These are phyloP conservation scores for Caenorhabditis wallacei DNA, from an alignment of 2,888 invertebrate genomes.

Conservation along the genomic window DNA sequence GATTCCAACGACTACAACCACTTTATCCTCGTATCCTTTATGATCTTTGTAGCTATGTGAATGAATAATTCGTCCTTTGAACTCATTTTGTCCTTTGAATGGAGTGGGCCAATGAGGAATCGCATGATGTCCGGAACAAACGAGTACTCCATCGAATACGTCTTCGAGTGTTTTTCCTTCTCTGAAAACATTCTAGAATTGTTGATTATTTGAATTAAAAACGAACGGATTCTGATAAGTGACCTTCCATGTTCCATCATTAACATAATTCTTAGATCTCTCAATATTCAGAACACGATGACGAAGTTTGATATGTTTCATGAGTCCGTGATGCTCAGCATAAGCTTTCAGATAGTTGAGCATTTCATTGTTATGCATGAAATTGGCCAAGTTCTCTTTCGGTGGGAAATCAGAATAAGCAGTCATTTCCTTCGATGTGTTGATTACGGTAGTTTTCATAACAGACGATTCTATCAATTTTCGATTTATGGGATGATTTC, in stretches of 20 bases:
- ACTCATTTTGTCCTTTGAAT: conserved; percentile 73
- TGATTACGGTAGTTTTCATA: conserved; percentile 84
- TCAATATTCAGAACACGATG: conserved; percentile 74
- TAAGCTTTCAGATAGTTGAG: conserved; percentile 77
- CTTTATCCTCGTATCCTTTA: conserved; percentile 83
- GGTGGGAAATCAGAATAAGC: conserved; percentile 85
- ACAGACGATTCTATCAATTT: conserved; percentile 80
- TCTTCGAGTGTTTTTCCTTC: conserved; percentile 72
- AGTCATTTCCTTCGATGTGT: conserved; percentile 84
- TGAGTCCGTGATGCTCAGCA: conserved; percentile 79
- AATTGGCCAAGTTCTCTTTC: conserved; percentile 78
- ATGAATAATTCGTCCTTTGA: conserved; percentile 80
- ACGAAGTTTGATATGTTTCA: conserved; percentile 77
- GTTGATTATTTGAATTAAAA: not conserved
- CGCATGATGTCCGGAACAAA: conserved; percentile 85
- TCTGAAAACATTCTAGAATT: conserved; percentile 41
- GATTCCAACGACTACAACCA: conserved; percentile 84
- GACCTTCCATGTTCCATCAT: conserved; percentile 83
- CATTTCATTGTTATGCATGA: conserved; percentile 75
- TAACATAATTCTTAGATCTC: conserved; percentile 80
- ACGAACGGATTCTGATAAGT: conserved; percentile 68
- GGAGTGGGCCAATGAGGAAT: conserved; percentile 84
- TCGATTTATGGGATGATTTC: not conserved
- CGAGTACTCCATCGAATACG: conserved; percentile 85
- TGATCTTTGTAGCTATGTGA: conserved; percentile 82